phyloP scores from a whole-genome alignment of 2,888 invertebrate species.

The Adela reaumurella region DNA sequence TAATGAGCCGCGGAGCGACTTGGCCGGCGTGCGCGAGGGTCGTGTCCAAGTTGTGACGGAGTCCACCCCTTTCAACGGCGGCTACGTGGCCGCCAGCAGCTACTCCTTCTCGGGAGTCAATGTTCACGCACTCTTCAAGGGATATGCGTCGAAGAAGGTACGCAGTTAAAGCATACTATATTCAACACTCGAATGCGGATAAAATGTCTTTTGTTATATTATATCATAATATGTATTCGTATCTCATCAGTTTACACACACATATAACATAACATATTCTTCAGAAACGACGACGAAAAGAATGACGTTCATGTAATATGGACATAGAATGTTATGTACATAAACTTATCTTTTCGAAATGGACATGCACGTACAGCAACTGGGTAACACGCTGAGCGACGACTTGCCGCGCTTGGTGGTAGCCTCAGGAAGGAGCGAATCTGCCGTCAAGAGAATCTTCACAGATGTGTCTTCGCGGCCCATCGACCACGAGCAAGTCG shows the following conservation, averaged over 20 bases:
- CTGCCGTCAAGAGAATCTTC: conserved; percentile 29
- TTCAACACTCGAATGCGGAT: too few species aligned
- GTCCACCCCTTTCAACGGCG: conserved; percentile 51
- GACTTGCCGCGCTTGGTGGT: conserved; percentile 45
- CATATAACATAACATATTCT: too few species aligned
- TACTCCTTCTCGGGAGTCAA: conserved; percentile 31
- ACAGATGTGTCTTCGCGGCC: conserved; percentile 23
- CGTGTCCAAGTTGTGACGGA: conserved; percentile 56
- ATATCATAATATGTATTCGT: too few species aligned
- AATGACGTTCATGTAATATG: too few species aligned
- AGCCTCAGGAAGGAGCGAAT: conserved; percentile 55
- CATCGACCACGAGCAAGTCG: conserved; percentile 46
- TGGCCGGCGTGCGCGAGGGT: conserved; percentile 42
- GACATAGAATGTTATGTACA: too few species aligned
- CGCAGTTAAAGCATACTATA: too few species aligned
- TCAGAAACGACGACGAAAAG: too few species aligned
- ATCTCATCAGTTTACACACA: too few species aligned
- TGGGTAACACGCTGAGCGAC: conserved; percentile 2
- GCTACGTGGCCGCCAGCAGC: conserved; percentile 29
- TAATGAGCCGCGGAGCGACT: too few species aligned
- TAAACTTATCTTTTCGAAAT: too few species aligned
- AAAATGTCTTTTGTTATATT: too few species aligned
- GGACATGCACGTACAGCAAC: too few species aligned
- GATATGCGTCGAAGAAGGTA: conserved; percentile 13
- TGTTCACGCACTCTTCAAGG: conserved; percentile 29